phyloP scores from a whole-genome alignment of 2,888 invertebrate species.

The Melolontha melolontha region DNA sequence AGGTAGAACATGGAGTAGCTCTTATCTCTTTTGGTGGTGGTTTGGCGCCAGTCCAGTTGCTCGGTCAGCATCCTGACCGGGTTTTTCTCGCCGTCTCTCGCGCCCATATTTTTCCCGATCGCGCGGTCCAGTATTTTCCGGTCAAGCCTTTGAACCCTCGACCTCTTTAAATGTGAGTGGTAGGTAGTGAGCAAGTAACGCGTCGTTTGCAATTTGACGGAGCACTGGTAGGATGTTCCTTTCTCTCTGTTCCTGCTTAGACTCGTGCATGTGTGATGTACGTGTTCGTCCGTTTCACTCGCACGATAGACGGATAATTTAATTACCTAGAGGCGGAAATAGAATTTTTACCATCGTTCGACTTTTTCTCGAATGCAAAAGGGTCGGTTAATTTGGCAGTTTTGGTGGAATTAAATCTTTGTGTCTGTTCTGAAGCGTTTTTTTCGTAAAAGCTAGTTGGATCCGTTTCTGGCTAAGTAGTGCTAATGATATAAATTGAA shows the following conservation, averaged over 20 bases:
- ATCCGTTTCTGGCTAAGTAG: too few species aligned
- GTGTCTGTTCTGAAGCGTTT: too few species aligned
- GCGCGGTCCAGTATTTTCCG: constrained; percentile 14
- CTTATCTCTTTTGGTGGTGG: constrained; percentile 34
- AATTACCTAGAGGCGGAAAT: constrained; percentile 5
- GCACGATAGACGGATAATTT: constrained; percentile 2
- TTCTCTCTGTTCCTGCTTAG: constrained; percentile 1
- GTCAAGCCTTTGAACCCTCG: constrained; percentile 9
- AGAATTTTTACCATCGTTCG: constrained; percentile 3
- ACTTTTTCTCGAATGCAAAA: constrained; percentile 1
- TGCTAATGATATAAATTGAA: too few species aligned
- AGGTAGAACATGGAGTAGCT: too few species aligned
- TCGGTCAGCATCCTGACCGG: constrained; percentile 43
- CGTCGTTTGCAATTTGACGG: constrained; percentile 12
- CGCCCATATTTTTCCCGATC: constrained; percentile 2
- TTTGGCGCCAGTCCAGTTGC: constrained; percentile 52
- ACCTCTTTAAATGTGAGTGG: constrained; percentile 11
- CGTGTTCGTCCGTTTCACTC: not conserved
- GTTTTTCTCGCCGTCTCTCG: constrained; percentile 2
- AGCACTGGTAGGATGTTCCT: constrained; percentile 3
- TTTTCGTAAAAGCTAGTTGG: too few species aligned
- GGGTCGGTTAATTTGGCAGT: too few species aligned
- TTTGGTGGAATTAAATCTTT: too few species aligned
- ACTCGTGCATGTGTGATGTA: not conserved
- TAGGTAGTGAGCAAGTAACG: constrained; percentile 3